These are phyloP conservation scores for Melanaphis sacchari DNA, from an alignment of 1,140 invertebrate species.

Conservation along the genomic window DNA sequence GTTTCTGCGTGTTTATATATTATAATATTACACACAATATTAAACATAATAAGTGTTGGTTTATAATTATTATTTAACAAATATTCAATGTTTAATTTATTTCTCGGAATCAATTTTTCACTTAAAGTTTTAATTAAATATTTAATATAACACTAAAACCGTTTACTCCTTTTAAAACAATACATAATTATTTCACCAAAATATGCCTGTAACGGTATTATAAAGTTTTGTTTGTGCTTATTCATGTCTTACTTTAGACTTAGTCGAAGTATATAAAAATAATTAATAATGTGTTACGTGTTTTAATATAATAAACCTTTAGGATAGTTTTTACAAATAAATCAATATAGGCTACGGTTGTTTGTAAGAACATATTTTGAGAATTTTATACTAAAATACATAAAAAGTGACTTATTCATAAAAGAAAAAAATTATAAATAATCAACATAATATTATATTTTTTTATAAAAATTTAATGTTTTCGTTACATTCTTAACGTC, in stretches of 20 bases:
- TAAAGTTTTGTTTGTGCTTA: background rate
- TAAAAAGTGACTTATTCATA: background rate
- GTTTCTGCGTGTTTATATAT: background rate
- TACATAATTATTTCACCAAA: background rate
- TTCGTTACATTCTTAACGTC: background rate
- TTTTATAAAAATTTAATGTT: background rate
- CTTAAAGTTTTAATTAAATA: constrained; percentile 30
- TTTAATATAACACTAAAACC: background rate
- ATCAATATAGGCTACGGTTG: background rate
- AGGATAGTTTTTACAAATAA: background rate
- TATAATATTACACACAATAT: background rate
- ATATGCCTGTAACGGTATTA: background rate
- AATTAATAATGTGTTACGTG: background rate
- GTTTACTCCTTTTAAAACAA: background rate
- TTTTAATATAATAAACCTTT: background rate
- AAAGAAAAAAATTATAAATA: background rate
- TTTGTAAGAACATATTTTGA: background rate
- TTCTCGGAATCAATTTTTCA: background rate
- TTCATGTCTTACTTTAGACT: background rate
- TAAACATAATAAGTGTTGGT: background rate
- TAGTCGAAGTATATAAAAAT: background rate
- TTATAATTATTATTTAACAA: background rate
- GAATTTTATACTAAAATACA: background rate
- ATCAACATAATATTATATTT: background rate
- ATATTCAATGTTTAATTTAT: constrained; percentile 6